Evolutionary conservation across 2,888 invertebrate species (phyloP), one percentile per base, ranked within the genome.

Genomic region (Pandemis cinnamomeana): DNA sequence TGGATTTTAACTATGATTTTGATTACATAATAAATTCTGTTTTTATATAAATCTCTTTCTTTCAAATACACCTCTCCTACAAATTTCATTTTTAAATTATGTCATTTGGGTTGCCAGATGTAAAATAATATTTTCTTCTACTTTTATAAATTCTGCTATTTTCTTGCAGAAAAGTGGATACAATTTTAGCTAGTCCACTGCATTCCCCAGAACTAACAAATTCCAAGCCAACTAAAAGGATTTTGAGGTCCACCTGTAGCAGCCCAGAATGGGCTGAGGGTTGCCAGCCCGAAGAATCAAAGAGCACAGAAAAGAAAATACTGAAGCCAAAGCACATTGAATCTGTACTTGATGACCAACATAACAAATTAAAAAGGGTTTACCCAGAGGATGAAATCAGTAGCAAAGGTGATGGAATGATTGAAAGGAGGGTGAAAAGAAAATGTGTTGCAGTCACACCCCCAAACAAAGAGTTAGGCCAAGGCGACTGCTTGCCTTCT

Each of bases 231-330:
- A 79, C 82, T 64, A 91, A 88, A 77, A 84, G 86, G 77, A 77
- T 86, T 48, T 80, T 89, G 2, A 81, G 85, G 53, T 86, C 89
- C 2, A 84, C 79, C 67, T 87, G 89, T 78, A 81, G 78, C n/a
- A 94, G 93, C 76, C 93, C 93, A 27, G 88, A 92, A 76, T 94
- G 93, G 93, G 92, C 91, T 7, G 90, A 91, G 71, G 91, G 90
- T 36, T 91, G 91, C 79, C 81, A 84, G 69, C 88, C 89, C 62
- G 81, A 80, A 69, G 84, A 88, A n/a, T 86, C 71, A 27, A 78
- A 79, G 73, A 66, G 72, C 46, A 75, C 78, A 53, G 82, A 84
- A 48, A 84, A 78, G 63, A 91, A 90, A 81, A 84, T 80, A 76
- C 71, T 74, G 71, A 89, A 86, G 79, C 80, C 76, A 61, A 81